Percentiles rank a stretch among this genome's conserved stretches.
These are phyloP conservation scores for Lineus longissimus DNA, from an alignment of 1,140 invertebrate species.

Conservation along the genomic window DNA sequence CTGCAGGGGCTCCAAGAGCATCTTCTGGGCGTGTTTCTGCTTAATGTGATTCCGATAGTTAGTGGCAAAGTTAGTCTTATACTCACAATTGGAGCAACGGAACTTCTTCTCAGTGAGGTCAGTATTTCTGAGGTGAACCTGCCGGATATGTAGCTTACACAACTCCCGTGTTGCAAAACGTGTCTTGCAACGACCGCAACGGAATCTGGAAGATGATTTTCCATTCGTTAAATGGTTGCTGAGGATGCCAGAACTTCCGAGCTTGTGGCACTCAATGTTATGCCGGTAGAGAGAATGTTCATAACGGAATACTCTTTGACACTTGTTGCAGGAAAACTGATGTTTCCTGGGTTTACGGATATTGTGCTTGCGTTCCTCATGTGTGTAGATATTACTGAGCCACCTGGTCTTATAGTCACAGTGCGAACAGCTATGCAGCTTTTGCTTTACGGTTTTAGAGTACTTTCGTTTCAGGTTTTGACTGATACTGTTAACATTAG, in stretches of 20 bases:
- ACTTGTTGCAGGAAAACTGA: slow-evolving; percentile 39
- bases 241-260: neutral
- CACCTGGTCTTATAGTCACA: slow-evolving; percentile 86
- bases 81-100: slow-evolving; percentile 54
- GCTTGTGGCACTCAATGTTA: slow-evolving; percentile 6
- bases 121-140: slow-evolving; percentile 27
- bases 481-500: slow-evolving; percentile 6
- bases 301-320: slow-evolving; percentile 44
- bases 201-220: neutral
- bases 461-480: slow-evolving; percentile 12
- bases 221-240: neutral
- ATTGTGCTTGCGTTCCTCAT: slow-evolving; percentile 68
- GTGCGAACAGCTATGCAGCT: slow-evolving; percentile 81
- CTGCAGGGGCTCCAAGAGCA: slow-evolving; percentile 8
- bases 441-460: slow-evolving; percentile 46
- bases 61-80: slow-evolving; percentile 34
- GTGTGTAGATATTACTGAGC: slow-evolving; percentile 82
- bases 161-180: slow-evolving; percentile 32
- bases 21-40: slow-evolving; percentile 21
- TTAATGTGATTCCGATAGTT: slow-evolving; percentile 37
- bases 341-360: slow-evolving; percentile 19
- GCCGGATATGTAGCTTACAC: slow-evolving; percentile 27
- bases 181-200: neutral
- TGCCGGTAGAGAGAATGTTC: slow-evolving; percentile 45
- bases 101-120: slow-evolving; percentile 36